Conservation (phyloP, 2,888 invertebrate species). For the Alentia gelatinosa region DNA sequence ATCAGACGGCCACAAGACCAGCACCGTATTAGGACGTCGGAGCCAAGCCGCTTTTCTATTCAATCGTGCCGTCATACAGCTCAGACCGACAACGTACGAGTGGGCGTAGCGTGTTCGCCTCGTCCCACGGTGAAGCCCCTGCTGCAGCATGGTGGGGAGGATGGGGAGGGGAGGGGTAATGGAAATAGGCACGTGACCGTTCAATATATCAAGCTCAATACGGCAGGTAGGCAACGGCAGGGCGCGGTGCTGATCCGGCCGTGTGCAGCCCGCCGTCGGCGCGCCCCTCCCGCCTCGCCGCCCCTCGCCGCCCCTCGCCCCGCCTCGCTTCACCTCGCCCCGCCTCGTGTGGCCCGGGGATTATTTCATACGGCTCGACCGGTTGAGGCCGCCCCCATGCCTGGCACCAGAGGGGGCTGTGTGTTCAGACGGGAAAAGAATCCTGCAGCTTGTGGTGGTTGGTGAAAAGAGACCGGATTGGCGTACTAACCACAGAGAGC, state of each 20-base stretch:
- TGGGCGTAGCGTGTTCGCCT: no score
- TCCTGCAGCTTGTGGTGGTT: no score
- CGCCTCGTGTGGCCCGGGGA: neutral
- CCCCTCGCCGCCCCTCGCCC: neutral
- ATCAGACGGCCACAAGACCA: no score
- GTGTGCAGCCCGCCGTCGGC: neutral
- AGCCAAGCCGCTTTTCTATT: no score
- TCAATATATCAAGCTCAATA: neutral
- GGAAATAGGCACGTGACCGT: neutral
- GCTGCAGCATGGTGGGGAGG: neutral
- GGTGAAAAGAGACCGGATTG: no score
- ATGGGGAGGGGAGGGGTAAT: neutral
- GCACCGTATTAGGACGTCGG: no score
- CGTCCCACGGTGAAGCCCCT: neutral
- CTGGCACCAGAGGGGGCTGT: no score
- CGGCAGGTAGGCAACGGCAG: neutral
- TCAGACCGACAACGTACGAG: no score
- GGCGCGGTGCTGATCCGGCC: neutral
- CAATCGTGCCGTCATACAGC: no score
- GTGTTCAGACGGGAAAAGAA: no score
- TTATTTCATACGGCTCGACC: neutral
- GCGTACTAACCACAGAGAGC: no score
- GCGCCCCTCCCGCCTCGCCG: neutral
- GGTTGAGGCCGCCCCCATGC: no score
- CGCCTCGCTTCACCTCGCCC: neutral